Evolutionary conservation across 2,888 invertebrate species (phyloP), one percentile per base, ranked within the genome.

Genomic region (Empis stercorea): DNA sequence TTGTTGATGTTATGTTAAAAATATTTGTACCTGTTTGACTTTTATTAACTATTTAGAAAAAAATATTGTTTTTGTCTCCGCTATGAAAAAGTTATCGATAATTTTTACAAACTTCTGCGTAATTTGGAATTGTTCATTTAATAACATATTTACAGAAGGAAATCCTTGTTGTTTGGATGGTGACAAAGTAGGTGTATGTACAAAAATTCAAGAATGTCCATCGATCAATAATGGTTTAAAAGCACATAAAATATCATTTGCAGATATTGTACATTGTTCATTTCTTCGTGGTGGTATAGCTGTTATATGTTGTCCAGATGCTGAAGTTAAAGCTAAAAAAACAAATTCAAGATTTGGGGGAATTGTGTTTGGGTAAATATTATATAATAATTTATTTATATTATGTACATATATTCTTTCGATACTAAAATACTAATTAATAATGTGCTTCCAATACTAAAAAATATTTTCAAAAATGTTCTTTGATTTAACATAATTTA

Each of bases 291-390:
- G 48, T 2, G 42, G 16, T 10, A 57, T 57, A 23, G 62, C 63
- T 51, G 55, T 64, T 7, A 54, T 65, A 9, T 65, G 65, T 48
- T 65, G 65, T 50, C 62, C 63, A 14, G 47, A 46, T 15, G 34
- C 36, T 36, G 17, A 10, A 17, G 9, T 16, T 17, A 4, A 17
- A 15, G 3, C 10, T 14, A 43, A 7, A 43, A 7, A 13, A 16
- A 30, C 44, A 15, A 15, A 14, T 15, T 13, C 30, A 39, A 7
- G 10, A 17, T 30, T 14, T 15, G 13, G 13, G 10, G 44, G 17
- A 10, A 11, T 37, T 16, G 10, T 32, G 15, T 39, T 20, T 34
- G 32, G 20, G 36, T 34, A 15, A 36, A 34, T 42, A 39, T 41
- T 46, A 9, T 14, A 16, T 14, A 27, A 15, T 16, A 15, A 10